Base-by-base conservation (phyloP, 2,888 invertebrate species). In the Drosophila falleni region DNA sequence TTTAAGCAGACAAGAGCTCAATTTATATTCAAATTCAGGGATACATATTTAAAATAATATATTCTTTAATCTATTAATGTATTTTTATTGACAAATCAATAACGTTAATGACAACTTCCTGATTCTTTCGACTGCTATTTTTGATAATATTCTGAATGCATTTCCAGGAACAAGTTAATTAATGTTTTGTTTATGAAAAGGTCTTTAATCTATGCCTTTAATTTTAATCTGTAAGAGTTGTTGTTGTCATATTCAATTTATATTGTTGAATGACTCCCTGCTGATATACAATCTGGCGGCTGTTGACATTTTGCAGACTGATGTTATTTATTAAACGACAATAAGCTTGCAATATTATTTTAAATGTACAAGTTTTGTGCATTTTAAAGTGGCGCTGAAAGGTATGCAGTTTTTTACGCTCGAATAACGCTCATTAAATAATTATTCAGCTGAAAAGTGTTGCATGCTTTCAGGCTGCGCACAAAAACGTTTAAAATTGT, bases 251-350 rank as follows among this genome's bases (percentile, higher is more conserved):
- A 42, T 72, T 39, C 23, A 61, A 53, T 70, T 56, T n/a, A 15
- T 29, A 31, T 15, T 47, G 23, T 33, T 55, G 50, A 53, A 29
- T 35, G 59, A 16, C 58, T 16, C 13, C 33, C 23, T 51, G 49
- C 68, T 73, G 75, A 75, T 74, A 74, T 39, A 26, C 35, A 13
- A 42, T 15, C 37, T 41, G 9, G 39, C 53, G 70, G 75, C 41
- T 64, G 39, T 63, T 71, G 76, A 80, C 65, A 49, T 61, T 61
- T 15, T 19, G 8, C 46, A 8, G 29, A n/a, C 16, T 9, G 29
- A 31, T 10, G 41, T 58, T 56, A 29, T 39, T 58, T 49, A 42
- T 41, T 16, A 26, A 44, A 16, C 31, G 5, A 26, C 29, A 11
- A 19, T 46, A 54, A 19, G 41, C 15, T 8, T 16, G 15, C 39